phyloP scores from a whole-genome alignment of 2,113 vertebrate species.

The Mionectes macconnelli region DNA sequence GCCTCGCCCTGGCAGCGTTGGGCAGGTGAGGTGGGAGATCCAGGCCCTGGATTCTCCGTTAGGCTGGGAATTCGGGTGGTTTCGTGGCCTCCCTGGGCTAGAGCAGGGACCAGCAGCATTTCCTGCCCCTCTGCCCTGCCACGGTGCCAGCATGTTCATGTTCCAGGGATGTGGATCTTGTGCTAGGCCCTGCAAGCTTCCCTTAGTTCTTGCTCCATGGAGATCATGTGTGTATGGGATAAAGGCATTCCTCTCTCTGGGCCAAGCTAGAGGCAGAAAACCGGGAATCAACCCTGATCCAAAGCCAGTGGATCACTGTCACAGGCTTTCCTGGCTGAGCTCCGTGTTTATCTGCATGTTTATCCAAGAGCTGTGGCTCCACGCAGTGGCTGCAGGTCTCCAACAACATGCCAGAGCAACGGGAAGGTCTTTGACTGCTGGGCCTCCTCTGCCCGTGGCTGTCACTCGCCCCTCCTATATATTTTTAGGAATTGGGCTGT shows the following conservation, averaged over 20 bases:
- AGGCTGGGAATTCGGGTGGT: not conserved
- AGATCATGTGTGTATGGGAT: accelerated
- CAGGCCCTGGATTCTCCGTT: too few species aligned
- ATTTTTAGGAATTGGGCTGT: not conserved
- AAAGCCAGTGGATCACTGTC: accelerated
- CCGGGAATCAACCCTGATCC: accelerated
- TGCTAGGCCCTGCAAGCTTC: not conserved
- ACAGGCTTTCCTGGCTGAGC: accelerated
- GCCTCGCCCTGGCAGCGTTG: accelerated
- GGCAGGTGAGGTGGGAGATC: not conserved
- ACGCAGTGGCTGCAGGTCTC: slow-evolving; percentile 36
- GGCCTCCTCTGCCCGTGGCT: slow-evolving; percentile 1
- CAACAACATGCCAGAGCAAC: slow-evolving; percentile 64
- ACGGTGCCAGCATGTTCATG: accelerated
- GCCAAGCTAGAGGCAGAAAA: not conserved
- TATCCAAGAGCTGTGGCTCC: slow-evolving; percentile 65
- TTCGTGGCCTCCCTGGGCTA: accelerated
- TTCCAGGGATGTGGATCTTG: accelerated
- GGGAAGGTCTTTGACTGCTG: slow-evolving; percentile 65
- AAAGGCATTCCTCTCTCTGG: accelerated
- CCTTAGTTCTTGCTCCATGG: accelerated
- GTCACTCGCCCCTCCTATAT: slow-evolving; percentile 64
- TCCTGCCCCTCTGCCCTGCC: accelerated
- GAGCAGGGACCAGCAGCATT: not conserved
- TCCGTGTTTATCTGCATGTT: not conserved